Conservation (phyloP, 2,113 vertebrate species). For the Siniperca chuatsi region DNA sequence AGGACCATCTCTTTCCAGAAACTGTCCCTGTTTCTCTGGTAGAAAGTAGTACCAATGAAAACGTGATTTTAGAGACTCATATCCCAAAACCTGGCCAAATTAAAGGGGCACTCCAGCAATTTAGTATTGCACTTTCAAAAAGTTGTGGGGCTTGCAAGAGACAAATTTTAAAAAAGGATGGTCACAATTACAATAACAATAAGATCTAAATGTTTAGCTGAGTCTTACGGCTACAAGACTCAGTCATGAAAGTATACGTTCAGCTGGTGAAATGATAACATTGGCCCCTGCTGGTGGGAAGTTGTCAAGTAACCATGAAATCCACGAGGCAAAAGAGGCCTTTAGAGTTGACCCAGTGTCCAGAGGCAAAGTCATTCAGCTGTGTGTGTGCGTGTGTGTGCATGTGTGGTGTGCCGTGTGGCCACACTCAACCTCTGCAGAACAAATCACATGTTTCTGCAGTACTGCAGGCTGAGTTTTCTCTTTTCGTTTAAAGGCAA, state of each 20-base stretch:
- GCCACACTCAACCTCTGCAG: conserved; percentile 9
- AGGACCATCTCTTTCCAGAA: not conserved
- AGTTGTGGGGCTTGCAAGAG: not conserved
- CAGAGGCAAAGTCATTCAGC: conserved; percentile 20
- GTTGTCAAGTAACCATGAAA: conserved; percentile 24
- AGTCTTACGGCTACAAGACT: not conserved
- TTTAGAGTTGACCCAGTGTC: conserved; percentile 27
- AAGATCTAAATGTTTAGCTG: not conserved
- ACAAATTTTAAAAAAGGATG: not conserved
- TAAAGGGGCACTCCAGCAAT: not conserved
- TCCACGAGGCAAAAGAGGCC: not conserved
- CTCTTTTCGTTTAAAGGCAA: not conserved
- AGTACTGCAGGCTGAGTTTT: conserved; percentile 19
- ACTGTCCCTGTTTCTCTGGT: not conserved
- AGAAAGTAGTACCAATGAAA: too few species aligned
- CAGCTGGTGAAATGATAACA: conserved; percentile 9
- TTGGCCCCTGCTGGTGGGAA: not conserved
- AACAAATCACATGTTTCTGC: not conserved
- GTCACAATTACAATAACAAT: not conserved
- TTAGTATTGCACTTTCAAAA: not conserved
- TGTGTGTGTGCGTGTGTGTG: conserved; percentile 26
- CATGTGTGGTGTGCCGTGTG: not conserved
- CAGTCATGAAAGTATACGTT: not conserved
- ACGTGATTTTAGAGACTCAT: not conserved
- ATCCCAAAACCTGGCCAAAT: not conserved